These are phyloP conservation scores for Acomys russatus DNA, from an alignment of 2,797 vertebrate genomes.

Conservation along the genomic window DNA sequence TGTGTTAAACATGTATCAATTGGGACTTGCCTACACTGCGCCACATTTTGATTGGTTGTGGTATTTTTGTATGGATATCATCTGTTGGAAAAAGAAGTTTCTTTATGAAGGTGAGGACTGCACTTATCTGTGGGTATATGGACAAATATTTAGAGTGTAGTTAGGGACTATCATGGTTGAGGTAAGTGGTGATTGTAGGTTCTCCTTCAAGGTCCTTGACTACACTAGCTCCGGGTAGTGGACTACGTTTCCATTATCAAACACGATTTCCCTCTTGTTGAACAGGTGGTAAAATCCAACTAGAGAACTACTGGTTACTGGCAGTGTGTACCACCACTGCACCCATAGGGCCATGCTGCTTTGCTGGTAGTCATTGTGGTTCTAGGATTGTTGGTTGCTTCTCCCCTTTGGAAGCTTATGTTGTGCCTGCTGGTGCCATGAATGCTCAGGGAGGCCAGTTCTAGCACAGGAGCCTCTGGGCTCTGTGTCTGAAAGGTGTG, in stretches of 20 bases:
- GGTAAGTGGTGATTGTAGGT: neutral
- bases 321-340: neutral
- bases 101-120: neutral
- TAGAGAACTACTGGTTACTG: neutral
- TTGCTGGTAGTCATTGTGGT: neutral
- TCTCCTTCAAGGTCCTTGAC: neutral
- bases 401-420: neutral
- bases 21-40: neutral
- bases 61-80: neutral
- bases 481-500: neutral
- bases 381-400: neutral
- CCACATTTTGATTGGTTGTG: neutral
- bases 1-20: neutral
- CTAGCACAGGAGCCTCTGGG: neutral
- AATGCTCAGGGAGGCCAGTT: neutral
- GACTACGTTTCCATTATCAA: neutral
- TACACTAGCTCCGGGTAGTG: neutral
- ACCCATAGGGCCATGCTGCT: neutral
- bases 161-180: neutral
- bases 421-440: neutral
- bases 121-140: neutral
- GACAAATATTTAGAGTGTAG: neutral
- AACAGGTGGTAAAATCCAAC: neutral
- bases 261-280: neutral
- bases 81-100: neutral